These are phyloP conservation scores for Tetragonisca angustula DNA, from an alignment of 2,888 invertebrate species.

Conservation along the genomic window DNA sequence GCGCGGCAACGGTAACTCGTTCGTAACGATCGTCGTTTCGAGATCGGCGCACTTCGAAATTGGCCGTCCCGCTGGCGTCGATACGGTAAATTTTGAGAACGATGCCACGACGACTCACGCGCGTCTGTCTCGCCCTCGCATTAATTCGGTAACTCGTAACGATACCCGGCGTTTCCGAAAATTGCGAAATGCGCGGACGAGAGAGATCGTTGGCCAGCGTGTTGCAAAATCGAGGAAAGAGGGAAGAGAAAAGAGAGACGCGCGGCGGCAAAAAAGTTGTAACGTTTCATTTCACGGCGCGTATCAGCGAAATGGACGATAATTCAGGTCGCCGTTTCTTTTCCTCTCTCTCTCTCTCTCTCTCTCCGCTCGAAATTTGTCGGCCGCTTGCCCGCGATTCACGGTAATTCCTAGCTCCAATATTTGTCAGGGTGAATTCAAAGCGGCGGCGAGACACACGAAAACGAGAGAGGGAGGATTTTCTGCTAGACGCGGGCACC, in stretches of 20 bases:
- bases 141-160: background rate
- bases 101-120: background rate
- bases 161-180: background rate
- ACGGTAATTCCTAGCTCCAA: conserved; percentile 50
- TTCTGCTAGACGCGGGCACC: conserved; percentile 4
- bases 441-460: conserved; percentile 7
- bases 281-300: conserved; percentile 20
- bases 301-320: conserved; percentile 4
- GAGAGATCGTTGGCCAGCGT: background rate
- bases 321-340: conserved; percentile 16
- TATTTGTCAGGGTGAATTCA: conserved; percentile 39
- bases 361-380: conserved; percentile 18
- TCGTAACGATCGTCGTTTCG: background rate
- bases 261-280: background rate
- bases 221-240: background rate
- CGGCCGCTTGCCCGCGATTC: conserved; percentile 25
- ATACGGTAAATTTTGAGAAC: background rate
- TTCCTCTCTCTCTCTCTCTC: too few relatives aligned
- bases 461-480: conserved; percentile 4
- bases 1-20: background rate
- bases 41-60: background rate
- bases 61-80: background rate
- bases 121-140: background rate
- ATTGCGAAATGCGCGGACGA: background rate
- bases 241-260: background rate